Base-by-base conservation (phyloP, 2,888 invertebrate species). In the Amaurobius ferox region DNA sequence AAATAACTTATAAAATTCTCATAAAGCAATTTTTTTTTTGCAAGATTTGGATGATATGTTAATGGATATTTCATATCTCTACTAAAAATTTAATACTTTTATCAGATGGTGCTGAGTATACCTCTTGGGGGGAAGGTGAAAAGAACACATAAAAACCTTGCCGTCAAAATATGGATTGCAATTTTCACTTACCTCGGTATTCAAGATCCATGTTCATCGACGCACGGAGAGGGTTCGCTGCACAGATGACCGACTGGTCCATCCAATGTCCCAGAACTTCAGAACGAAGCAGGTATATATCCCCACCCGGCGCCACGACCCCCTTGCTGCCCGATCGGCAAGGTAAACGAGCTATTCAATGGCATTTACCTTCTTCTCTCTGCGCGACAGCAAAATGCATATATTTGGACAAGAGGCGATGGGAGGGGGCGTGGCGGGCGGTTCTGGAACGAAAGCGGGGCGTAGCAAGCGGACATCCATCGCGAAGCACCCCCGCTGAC, bases 351-450 rank as follows among this genome's bases (percentile, higher is more conserved):
- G 55, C 23, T 11, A 23, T 16, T 44, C n/a, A 16, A 44, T 16
- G n/a, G n/a, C 11, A 35, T 35, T 55, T 23, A 19, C 13, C 23
- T 55, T 23, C 23, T 16, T 16, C 19, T 55, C 23, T 23, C 55
- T 3, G 23, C 9, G 16, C 16, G 55, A 55, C 55, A 55, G 55
- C 19, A 55, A 23, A 55, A 55, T 23, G 55, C 55, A 55, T 11
- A 55, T 55, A 55, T 55, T 55, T 55, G 23, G 55, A 55, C 55
- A 55, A 23, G 55, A 55, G 55, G 55, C 23, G 55, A 55, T 55
- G 23, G 55, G 23, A 23, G 55, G 55, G 23, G 55, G 55, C 55
- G 55, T 7, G 55, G 2, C 55, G 44, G 44, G 44, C 44, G 44
- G 44, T 44, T 3, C 44, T 44, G 44, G 55, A 23, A 23, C 55